Base-by-base conservation (phyloP, 92 coral and sea anemone genomes). In the Siderastrea siderea region DNA sequence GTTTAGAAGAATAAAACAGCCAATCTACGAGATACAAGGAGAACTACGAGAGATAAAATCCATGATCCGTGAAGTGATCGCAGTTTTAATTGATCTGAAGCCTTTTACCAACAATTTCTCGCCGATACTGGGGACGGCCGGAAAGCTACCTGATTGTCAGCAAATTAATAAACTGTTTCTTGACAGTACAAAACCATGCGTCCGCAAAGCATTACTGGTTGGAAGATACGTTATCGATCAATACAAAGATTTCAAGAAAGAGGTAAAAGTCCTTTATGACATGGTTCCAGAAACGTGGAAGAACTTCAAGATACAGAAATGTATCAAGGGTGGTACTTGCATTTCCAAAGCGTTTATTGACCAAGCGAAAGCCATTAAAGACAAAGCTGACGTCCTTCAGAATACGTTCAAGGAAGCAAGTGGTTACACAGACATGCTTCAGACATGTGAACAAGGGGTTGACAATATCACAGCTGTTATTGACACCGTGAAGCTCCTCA, bases 211-310 rank as follows among this genome's bases (percentile, higher is more conserved):
- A 45, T 90, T 87, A 76, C 60, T 82, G 26, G 84, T 92, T 47
- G 95, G 96, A 5, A 95, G 83, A 68, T 80, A 94, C 80, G 93
- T 81, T 43, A 71, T 85, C 49, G 93, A 82, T 51, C 95, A 94
- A 62, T 95, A 95, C 86, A 68, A 62, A 75, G 94, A 94, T 81
- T 83, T 97, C 85, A 84, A 88, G 58, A 95, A 94, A 50, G 96
- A 94, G 55, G 77, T 97, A 2, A 26, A 72, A 78, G 91, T 90
- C 12, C 89, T 97, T 50, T 84, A 87, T 60, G 90, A 74, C 75
- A 94, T 97, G 97, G 89, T 97, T 2, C 99, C 98, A 1, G 95
- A 92, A 66, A 93, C 96, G 55, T 93, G 96, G 92, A 96, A 89
- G 73, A 92, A 87, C 85, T 87, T 97, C 50, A 96, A 90, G 79